Percentiles rank a stretch among this genome's conserved stretches.
phyloP scores from a whole-genome alignment of 1,140 invertebrate species.

The Lucilia cuprina region DNA sequence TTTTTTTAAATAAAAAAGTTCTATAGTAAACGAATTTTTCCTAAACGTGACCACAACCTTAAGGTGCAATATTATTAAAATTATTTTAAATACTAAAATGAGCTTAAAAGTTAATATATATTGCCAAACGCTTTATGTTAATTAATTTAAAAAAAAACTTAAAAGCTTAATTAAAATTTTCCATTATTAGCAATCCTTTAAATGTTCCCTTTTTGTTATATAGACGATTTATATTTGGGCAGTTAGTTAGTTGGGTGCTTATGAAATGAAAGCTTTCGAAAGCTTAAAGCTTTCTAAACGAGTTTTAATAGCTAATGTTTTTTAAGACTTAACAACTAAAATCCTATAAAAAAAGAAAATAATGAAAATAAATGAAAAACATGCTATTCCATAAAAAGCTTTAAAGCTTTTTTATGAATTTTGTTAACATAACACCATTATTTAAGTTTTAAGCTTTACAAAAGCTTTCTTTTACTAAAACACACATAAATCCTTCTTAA shows the following conservation, averaged over 20 bases:
- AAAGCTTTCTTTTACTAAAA: neutral
- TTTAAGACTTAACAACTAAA: constrained; percentile 54
- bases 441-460: neutral
- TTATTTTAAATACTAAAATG: neutral
- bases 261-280: constrained; percentile 8
- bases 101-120: constrained; percentile 3
- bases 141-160: too few relatives aligned
- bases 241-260: constrained; percentile 6
- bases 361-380: constrained; percentile 38
- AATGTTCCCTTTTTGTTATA: constrained; percentile 13
- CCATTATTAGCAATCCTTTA: neutral
- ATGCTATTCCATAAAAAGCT: constrained; percentile 23
- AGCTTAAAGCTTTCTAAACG: constrained; percentile 30
- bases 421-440: neutral
- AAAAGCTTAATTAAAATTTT: neutral
- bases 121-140: neutral
- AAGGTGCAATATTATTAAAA: neutral
- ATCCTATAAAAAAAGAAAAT: constrained; percentile 57
- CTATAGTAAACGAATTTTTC: neutral
- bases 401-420: neutral
- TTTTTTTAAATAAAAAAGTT: neutral
- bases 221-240: neutral
- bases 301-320: constrained; percentile 6
- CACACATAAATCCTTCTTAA: neutral
- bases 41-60: neutral